These are phyloP conservation scores for Montipora capricornis DNA, from an alignment of 64 coral and sea anemone species.

Conservation along the genomic window DNA sequence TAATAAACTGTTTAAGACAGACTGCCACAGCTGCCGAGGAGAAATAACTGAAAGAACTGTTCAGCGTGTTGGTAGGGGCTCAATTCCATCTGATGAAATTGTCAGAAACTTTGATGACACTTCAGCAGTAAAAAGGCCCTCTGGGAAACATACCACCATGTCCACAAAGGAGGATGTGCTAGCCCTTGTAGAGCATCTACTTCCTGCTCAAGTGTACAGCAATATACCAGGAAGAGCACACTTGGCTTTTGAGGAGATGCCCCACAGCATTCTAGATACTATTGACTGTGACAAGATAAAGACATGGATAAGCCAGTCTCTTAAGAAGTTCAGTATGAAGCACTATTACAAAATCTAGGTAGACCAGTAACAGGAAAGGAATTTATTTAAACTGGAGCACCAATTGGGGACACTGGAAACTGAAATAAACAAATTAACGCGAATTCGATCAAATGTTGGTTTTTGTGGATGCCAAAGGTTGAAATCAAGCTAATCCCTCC, in stretches of 20 bases:
- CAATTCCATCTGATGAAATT: background rate
- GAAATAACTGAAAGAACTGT: slow-evolving; percentile 75
- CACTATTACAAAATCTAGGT: slow-evolving; percentile 52
- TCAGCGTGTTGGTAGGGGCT: slow-evolving; percentile 26
- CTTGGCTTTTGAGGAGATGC: slow-evolving; percentile 37
- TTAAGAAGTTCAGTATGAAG: slow-evolving; percentile 68
- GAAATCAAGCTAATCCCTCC: background rate
- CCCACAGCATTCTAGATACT: slow-evolving; percentile 21
- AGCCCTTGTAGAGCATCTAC: too few relatives aligned
- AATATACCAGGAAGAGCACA: slow-evolving; percentile 56
- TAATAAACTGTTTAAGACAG: slow-evolving; percentile 74
- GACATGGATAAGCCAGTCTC: slow-evolving; percentile 43
- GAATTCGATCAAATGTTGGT: too few relatives aligned
- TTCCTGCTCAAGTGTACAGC: slow-evolving; percentile 23
- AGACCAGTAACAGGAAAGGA: too few relatives aligned
- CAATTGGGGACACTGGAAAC: too few relatives aligned
- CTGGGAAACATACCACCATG: slow-evolving; percentile 54
- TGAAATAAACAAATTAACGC: too few relatives aligned
- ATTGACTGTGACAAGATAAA: slow-evolving; percentile 34
- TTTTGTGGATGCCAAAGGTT: too few relatives aligned
- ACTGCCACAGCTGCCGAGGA: slow-evolving; percentile 66
- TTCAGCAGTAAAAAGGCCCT: slow-evolving; percentile 38
- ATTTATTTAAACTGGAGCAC: too few relatives aligned
- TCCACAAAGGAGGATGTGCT: slow-evolving; percentile 21
- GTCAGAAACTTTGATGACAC: slow-evolving; percentile 36